These are phyloP conservation scores for Lepidocyrtinus sp. DNA, from an alignment of 2,888 invertebrate genomes.

Conservation along the genomic window DNA sequence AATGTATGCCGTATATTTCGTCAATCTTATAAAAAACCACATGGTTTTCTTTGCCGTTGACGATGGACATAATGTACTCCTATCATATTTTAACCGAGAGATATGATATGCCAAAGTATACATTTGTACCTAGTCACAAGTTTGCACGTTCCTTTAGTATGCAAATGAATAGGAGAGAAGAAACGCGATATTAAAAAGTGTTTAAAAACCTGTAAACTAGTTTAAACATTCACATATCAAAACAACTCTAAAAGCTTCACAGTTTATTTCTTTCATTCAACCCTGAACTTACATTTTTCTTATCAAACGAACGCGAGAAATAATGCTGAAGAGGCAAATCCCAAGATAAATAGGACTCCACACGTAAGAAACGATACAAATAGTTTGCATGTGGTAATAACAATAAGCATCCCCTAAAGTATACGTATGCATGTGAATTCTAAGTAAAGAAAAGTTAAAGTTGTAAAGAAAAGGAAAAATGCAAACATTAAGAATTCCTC, in stretches of 20 bases:
- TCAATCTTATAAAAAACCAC: background rate
- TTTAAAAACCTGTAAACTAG: conserved; percentile 49
- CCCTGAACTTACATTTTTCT: conserved; percentile 33
- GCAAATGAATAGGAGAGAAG: background rate
- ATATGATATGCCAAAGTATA: background rate
- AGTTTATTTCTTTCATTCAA: conserved; percentile 37
- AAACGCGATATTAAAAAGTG: conserved; percentile 33
- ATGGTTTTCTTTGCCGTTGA: background rate
- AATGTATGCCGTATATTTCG: background rate
- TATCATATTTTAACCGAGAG: background rate
- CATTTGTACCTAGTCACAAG: background rate
- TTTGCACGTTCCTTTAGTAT: background rate
- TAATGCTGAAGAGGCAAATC: background rate
- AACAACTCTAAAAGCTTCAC: conserved; percentile 48
- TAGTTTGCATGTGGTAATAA: background rate
- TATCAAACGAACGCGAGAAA: background rate
- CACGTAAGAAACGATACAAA: background rate
- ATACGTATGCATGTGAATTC: background rate
- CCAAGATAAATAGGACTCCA: too few relatives aligned
- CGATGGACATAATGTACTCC: background rate
- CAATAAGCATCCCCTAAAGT: background rate
- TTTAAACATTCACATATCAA: conserved; percentile 51
- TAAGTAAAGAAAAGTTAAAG: background rate
- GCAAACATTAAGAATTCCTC: background rate
- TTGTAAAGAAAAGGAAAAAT: background rate